A percentile compares a stretch with the other conserved stretches of the same genome.
phyloP scores from a whole-genome alignment of 1,140 invertebrate species.

The Heliconius hewitsoni region DNA sequence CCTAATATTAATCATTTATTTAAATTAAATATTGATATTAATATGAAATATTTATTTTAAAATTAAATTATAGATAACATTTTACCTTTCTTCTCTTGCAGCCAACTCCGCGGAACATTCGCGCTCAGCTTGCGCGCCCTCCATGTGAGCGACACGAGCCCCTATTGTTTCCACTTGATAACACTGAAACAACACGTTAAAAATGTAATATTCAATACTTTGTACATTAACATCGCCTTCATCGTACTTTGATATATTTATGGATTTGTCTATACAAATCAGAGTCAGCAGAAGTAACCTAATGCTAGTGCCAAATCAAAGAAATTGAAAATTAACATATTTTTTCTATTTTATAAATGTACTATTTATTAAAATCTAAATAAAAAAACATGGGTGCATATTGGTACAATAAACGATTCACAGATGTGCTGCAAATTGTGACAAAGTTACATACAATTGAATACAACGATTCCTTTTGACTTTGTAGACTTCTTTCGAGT shows the following conservation, averaged over 20 bases:
- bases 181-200: slow-evolving; percentile 45
- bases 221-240: too few relatives aligned
- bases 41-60: too few relatives aligned
- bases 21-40: too few relatives aligned
- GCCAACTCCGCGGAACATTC: slow-evolving; percentile 59
- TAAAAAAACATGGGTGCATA: neutral
- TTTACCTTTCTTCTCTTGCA: slow-evolving; percentile 61
- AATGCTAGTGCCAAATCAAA: too few relatives aligned
- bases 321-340: too few relatives aligned
- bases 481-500: slow-evolving; percentile 63
- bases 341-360: too few relatives aligned
- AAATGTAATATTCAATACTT: too few relatives aligned
- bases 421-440: neutral
- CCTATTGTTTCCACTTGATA: slow-evolving; percentile 74
- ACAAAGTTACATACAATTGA: slow-evolving; percentile 61
- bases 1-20: too few relatives aligned
- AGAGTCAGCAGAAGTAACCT: too few relatives aligned
- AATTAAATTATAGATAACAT: neutral
- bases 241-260: too few relatives aligned
- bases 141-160: slow-evolving; percentile 69
- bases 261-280: too few relatives aligned
- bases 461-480: slow-evolving; percentile 73
- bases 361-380: neutral
- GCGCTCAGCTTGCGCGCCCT: slow-evolving; percentile 61
- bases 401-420: neutral